Evolutionary conservation across 2,888 invertebrate genomes (phyloP), one percentile per base, ranked within the genome.

Genomic region (Hanleya hanleyi): DNA sequence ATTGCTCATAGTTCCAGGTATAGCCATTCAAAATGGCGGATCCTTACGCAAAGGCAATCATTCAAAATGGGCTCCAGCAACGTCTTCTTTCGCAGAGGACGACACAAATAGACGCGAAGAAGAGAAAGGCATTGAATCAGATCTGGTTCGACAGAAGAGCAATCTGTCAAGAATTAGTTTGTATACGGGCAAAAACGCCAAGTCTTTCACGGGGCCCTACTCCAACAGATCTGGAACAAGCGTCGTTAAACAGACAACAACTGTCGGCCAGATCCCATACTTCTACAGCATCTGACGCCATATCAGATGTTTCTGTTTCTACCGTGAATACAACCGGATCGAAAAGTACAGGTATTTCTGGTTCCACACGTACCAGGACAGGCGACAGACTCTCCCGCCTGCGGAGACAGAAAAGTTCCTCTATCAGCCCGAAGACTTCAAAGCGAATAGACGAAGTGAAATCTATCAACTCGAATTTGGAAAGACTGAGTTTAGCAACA

Each of bases 91-190:
- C 22, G 12, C 57, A 57, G 57, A 32, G 26, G 2, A 57, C 57
- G 15, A 18, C 26, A 57, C 57, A 57, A 57, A 57, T 57, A 4
- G 57, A 57, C 29, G 22, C 26, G 15, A 57, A 57, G 32, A 57
- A 32, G 29, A 57, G 57, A 26, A 57, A 57, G 29, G 57, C 57
- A 29, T 57, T 57, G 29, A 57, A 57, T 32, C 57, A 57, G 26
- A 57, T 57, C 32, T 57, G 57, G 57, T 57, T 57, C 57, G 57
- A 57, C 57, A 57, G 32, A 29, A 57, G 57, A 29, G 57, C 22
- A 57, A 26, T 57, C 29, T 57, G 29, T 9, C 18, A 32, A 57
- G 57, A 57, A 4, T 32, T 57, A 29, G 57, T 57, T 22, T 57
- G 57, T 57, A 57, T 57, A 22, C 57, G 57, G 26, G 29, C 57